Conservation (phyloP, 2,888 invertebrate genomes). For the Schizaphis graminum region DNA sequence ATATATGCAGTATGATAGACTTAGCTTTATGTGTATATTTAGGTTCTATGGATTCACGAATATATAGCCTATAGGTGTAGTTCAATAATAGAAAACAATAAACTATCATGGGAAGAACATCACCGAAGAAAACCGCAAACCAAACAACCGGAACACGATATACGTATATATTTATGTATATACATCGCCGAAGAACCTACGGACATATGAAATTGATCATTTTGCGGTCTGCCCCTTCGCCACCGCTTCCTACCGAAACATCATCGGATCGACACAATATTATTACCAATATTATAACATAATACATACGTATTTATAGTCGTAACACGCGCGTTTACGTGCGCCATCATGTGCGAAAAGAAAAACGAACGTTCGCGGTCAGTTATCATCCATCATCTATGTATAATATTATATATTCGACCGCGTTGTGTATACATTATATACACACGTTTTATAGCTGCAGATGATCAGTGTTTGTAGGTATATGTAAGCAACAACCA, state of each 20-base stretch:
- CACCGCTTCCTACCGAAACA: background rate
- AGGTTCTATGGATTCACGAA: background rate
- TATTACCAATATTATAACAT: background rate
- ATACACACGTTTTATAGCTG: too few relatives aligned
- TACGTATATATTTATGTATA: background rate
- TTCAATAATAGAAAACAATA: background rate
- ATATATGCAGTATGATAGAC: background rate
- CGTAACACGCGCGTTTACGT: constrained; percentile 32
- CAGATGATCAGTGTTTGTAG: background rate
- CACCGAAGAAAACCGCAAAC: constrained; percentile 49
- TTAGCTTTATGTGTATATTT: background rate
- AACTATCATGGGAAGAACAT: background rate
- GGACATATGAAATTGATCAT: constrained; percentile 60
- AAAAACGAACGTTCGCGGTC: constrained; percentile 24
- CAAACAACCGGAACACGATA: constrained; percentile 53
- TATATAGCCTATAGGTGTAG: background rate
- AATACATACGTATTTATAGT: background rate
- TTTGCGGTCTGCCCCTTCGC: constrained; percentile 40
- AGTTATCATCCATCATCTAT: background rate
- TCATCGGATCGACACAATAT: background rate
- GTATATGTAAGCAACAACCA: background rate
- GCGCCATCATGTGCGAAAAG: constrained; percentile 56
- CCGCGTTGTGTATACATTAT: background rate
- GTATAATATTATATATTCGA: background rate
- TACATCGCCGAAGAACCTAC: background rate